phyloP scores from a whole-genome alignment of 2,888 invertebrate species.

The Litoditis marina region DNA sequence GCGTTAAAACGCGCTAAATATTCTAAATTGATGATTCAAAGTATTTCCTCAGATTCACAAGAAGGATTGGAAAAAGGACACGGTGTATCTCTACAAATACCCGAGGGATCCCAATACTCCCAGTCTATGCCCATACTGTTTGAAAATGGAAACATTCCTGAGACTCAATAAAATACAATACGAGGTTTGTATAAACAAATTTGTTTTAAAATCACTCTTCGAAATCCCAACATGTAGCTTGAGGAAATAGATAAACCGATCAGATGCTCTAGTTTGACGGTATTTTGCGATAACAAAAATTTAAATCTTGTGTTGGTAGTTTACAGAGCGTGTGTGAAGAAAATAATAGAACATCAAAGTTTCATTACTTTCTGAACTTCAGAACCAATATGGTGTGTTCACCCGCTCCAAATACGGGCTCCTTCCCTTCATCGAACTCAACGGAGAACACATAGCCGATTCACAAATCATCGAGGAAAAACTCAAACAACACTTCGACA shows the following conservation, averaged over 20 bases:
- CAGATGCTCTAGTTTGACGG: too few species aligned
- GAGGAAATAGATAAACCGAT: too few species aligned
- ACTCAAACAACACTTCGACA: slow-evolving; percentile 7
- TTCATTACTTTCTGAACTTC: too few species aligned
- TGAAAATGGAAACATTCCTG: slow-evolving; percentile 12
- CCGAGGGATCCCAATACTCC: background rate
- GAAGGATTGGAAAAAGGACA: slow-evolving; percentile 8
- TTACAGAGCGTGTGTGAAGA: too few species aligned
- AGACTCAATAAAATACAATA: slow-evolving; percentile 3
- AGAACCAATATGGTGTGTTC: slow-evolving; percentile 13
- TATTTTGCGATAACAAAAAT: too few species aligned
- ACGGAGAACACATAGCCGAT: slow-evolving; percentile 15
- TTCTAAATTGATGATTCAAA: too few species aligned
- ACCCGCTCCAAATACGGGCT: slow-evolving; percentile 10
- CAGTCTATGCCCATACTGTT: slow-evolving; percentile 2
- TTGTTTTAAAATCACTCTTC: too few species aligned
- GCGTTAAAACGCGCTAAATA: too few species aligned
- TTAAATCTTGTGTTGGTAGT: too few species aligned
- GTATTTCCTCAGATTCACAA: background rate
- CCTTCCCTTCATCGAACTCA: slow-evolving; percentile 19
- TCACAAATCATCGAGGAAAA: slow-evolving; percentile 15
- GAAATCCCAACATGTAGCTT: too few species aligned
- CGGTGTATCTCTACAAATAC: slow-evolving; percentile 3
- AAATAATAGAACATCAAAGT: too few species aligned
- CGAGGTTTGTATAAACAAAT: slow-evolving; percentile 5